Base-by-base conservation (phyloP, 2,113 vertebrate genomes). In the Otis tarda region DNA sequence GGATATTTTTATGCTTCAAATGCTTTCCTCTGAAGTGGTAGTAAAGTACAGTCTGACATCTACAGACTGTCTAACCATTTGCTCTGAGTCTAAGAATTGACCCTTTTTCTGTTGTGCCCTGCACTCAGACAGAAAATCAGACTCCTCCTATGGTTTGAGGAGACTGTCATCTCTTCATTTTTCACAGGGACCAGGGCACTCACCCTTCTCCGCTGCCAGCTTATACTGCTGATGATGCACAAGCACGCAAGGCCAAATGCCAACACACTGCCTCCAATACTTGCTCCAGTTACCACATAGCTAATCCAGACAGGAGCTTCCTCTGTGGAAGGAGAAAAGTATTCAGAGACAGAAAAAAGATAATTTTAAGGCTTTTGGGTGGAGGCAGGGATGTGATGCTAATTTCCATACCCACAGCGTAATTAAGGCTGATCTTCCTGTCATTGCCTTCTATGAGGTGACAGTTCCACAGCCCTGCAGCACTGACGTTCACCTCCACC, bases 191-290 rank as follows among this genome's bases (percentile, higher is more conserved):
- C 35, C 12, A 11, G 16, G 22, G 55, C n/a, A 95, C 98, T 98
- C 74, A 98, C 98, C 98, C 93, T 96, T 59, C 93, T 97, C 35
- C 24, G 55, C 18, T 92, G 68, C 89, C 96, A 79, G 3, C 3
- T 92, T 67, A 76, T 79, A 35, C 79, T 90, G 30, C 31, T 94
- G 63, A 77, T 43, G 57, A 94, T 70, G 74, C 83, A 89, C 13
- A 97, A 30, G 22, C 69, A 90, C 0, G 1, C 33, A 35, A 97
- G 41, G 73, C 71, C 41, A 77, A 98, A 56, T 10, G 85, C 45
- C 73, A 97, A 22, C 3, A 77, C 0, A 1, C 83, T 23, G 10
- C 85, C 85, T 20, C 85, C 97, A 35, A 87, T 14, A 25, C 37
- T 71, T 6, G 41, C 4, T 77, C 67, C 83, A 60, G 70, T 93